These are phyloP conservation scores for Drosophila anomalipes DNA, from an alignment of 2,888 invertebrate species.

Conservation along the genomic window DNA sequence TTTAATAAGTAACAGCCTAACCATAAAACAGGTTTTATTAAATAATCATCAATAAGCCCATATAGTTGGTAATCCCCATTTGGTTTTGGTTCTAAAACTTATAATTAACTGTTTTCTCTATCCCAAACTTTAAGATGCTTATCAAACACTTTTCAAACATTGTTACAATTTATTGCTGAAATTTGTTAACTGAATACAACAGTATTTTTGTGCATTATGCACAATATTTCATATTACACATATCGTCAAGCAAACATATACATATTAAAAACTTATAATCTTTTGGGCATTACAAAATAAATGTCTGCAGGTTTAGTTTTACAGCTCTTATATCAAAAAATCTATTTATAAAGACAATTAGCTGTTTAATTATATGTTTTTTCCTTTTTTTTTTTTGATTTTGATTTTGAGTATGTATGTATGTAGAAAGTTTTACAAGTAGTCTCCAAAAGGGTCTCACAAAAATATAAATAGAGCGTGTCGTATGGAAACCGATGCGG, in stretches of 20 bases:
- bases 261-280: conserved; percentile 18
- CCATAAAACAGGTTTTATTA: background rate
- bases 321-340: conserved; percentile 36
- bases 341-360: conserved; percentile 26
- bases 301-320: conserved; percentile 29
- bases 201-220: conserved; percentile 45
- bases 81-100: background rate
- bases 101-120: background rate
- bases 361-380: conserved; percentile 19
- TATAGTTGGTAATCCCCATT: background rate
- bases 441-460: conserved; percentile 68
- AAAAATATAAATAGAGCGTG: conserved; percentile 71
- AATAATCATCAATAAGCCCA: background rate
- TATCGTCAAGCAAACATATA: conserved; percentile 43
- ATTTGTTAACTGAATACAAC: conserved; percentile 71
- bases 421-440: conserved; percentile 36
- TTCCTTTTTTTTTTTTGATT: background rate
- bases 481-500: conserved; percentile 65
- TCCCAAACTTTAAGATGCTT: background rate
- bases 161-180: conserved; percentile 72
- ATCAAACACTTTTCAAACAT: conserved; percentile 48
- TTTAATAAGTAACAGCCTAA: background rate
- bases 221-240: conserved; percentile 43
- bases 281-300: conserved; percentile 9
- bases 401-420: background rate